Conservation (phyloP, 2,888 invertebrate species). For the Hedya salicella region DNA sequence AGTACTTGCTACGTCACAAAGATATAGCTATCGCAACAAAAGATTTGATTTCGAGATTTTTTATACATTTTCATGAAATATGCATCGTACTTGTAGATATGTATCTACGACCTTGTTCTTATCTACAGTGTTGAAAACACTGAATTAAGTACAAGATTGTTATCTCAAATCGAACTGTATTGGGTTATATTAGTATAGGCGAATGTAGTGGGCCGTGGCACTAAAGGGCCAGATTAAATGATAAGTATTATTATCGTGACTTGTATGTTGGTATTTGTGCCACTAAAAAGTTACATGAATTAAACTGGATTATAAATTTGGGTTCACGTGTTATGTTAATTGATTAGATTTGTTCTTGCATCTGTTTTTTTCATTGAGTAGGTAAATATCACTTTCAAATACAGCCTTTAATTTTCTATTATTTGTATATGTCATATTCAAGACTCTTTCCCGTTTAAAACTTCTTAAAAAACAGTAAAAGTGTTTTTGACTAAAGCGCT, state of each 20-base stretch:
- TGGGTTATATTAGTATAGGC: slow-evolving; percentile 16
- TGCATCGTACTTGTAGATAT: slow-evolving; percentile 44
- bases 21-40: slow-evolving; percentile 28
- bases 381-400: too few relatives aligned
- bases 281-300: neutral
- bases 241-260: slow-evolving; percentile 28
- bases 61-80: slow-evolving; percentile 44
- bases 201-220: slow-evolving; percentile 36
- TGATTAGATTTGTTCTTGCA: neutral
- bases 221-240: slow-evolving; percentile 35
- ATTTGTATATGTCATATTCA: too few relatives aligned
- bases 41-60: slow-evolving; percentile 49
- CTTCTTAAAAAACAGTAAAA: too few relatives aligned
- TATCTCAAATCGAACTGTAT: slow-evolving; percentile 33
- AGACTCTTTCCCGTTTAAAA: too few relatives aligned
- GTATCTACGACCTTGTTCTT: slow-evolving; percentile 44
- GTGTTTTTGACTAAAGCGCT: too few relatives aligned
- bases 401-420: too few relatives aligned
- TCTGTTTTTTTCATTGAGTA: neutral
- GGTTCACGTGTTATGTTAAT: neutral
- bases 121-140: slow-evolving; percentile 37
- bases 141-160: slow-evolving; percentile 36
- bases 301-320: slow-evolving; percentile 2
- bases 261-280: slow-evolving; percentile 15
- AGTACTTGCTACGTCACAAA: slow-evolving; percentile 35